Evolutionary conservation across 1,140 invertebrate species (phyloP), one percentile per base, ranked within the genome.

Genomic region (Drosophila elegans): DNA sequence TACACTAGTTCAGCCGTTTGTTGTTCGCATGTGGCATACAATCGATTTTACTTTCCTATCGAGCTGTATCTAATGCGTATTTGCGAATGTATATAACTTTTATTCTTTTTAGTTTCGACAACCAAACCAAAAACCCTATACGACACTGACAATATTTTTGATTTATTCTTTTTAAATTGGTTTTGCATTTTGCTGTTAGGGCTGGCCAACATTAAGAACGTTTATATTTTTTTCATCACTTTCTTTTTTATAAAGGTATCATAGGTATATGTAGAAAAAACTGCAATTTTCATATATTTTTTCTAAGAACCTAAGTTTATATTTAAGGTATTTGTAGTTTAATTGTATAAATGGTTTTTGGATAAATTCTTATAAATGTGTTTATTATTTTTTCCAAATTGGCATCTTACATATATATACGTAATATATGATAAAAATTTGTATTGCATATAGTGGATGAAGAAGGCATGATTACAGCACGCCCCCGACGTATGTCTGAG

Each of bases 401-500:
- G 80, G 80, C 76, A 66, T 77, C 93, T 93, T 51, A 27, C 61
- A 67, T 53, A 75, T 75, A 74, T 74, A 52, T 57, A 48, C 52
- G 72, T 74, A 74, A 74, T 64, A 63, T 74, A 74, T 74, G 71
- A 74, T 74, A 27, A 76, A 76, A 76, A 71, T 71, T 71, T 69
- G 51, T 71, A 80, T 80, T 88, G 80, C 94, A 94, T 81, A 78
- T 89, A 89, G 84, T 90, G 69, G 84, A 89, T 84, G 95, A 95
- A 90, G 94, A 94, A 79, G 94, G 93, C 78, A 94, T 95, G 94
- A 90, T 95, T 94, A 95, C 95, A 61, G 96, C 95, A 85, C 95
- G 97, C 80, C 98, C 98, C 46, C 94, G 98, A 79, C 95, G 98
- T 85, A 96, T 98, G 94, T 98, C 98, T 32, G 97, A 99, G 93